Evolutionary conservation across 2,888 invertebrate genomes (phyloP).

Genomic region (Lymantria dispar): DNA sequence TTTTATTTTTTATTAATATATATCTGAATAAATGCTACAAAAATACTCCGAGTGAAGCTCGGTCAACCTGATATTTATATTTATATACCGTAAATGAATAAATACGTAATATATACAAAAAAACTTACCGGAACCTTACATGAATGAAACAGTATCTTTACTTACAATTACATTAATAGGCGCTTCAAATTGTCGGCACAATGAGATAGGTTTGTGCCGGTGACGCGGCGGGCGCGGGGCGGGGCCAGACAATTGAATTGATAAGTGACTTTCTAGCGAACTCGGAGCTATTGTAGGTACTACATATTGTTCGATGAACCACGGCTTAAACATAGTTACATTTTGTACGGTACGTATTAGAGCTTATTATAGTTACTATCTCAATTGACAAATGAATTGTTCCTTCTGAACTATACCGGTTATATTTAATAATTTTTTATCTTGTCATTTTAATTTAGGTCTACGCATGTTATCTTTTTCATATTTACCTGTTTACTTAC

Average conservation of each 20-base stretch:
- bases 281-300: constrained; percentile 18
- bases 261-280: constrained; percentile 69
- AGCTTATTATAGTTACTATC: neutral
- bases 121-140: neutral
- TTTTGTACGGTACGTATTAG: constrained; percentile 4
- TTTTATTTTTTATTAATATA: no score
- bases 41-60: no score
- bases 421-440: no score
- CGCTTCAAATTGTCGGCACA: constrained; percentile 50
- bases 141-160: neutral
- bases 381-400: neutral
- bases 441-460: no score
- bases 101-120: no score
- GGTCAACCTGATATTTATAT: no score
- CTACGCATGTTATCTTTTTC: no score
- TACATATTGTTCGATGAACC: neutral
- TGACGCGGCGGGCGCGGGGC: constrained; percentile 44
- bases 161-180: constrained; percentile 29
- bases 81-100: no score
- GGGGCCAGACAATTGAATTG: constrained; percentile 74
- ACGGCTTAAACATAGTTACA: neutral
- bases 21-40: no score
- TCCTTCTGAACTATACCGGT: neutral
- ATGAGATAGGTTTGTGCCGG: constrained; percentile 54
- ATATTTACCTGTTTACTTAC: no score